Conservation (phyloP, 2,113 vertebrate species). For the Nothobranchius furzeri region DNA sequence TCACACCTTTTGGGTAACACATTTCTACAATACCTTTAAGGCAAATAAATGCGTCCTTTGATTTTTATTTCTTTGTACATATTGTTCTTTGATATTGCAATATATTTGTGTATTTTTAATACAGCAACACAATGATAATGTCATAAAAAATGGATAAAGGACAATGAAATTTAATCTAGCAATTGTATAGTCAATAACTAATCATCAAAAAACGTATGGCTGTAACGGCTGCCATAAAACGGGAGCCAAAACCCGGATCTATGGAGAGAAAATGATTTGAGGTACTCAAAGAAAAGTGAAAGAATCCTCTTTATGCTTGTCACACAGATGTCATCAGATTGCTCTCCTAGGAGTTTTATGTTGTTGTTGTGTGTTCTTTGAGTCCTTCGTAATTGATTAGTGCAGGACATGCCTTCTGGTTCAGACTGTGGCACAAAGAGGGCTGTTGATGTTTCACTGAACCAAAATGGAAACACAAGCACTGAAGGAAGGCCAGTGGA, state of each 20-base stretch:
- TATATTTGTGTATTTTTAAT: too few relatives aligned
- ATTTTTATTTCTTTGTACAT: too few relatives aligned
- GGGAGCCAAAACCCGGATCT: not conserved
- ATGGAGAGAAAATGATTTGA: not conserved
- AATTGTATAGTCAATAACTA: too few relatives aligned
- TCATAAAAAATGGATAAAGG: too few relatives aligned
- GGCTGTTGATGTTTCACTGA: not conserved
- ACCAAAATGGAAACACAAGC: not conserved
- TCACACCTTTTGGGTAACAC: too few relatives aligned
- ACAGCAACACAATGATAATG: too few relatives aligned
- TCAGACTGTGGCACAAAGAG: not conserved
- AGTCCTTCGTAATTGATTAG: not conserved
- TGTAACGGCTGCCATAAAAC: not conserved
- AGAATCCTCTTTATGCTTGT: not conserved
- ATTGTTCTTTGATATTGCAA: too few relatives aligned
- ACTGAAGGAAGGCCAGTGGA: not conserved
- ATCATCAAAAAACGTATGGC: too few relatives aligned
- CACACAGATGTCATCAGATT: too few relatives aligned
- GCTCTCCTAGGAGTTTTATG: not conserved
- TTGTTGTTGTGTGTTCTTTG: not conserved
- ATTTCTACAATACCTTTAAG: too few relatives aligned
- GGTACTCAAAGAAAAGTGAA: not conserved
- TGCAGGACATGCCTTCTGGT: not conserved
- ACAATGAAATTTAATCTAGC: too few relatives aligned
- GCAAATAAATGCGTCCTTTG: too few relatives aligned